These are phyloP conservation scores for Litoditis marina DNA, from an alignment of 2,888 invertebrate species.

Conservation along the genomic window DNA sequence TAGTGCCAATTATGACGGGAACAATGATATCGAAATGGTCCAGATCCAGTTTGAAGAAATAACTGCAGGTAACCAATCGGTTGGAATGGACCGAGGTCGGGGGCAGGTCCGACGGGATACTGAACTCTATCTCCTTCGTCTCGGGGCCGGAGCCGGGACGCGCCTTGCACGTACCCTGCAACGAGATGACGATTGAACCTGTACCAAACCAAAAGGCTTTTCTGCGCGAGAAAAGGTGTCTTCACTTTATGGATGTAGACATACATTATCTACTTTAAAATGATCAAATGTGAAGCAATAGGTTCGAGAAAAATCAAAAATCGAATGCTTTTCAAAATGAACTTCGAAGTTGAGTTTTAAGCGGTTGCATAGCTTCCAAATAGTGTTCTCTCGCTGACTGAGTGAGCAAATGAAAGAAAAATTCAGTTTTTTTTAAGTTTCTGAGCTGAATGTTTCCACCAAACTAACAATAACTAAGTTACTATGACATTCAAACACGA, in stretches of 20 bases:
- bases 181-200: neutral
- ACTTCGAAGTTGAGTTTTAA: no score
- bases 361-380: no score
- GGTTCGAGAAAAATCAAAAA: no score
- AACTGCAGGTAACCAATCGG: conserved; percentile 53
- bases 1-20: conserved; percentile 55
- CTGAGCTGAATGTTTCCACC: neutral
- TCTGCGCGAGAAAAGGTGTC: no score
- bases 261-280: no score
- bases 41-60: conserved; percentile 58
- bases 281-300: no score
- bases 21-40: conserved; percentile 58
- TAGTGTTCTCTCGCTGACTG: no score
- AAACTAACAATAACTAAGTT: no score
- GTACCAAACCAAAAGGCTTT: neutral
- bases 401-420: no score
- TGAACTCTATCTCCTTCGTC: conserved; percentile 54
- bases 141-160: conserved; percentile 49
- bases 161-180: conserved; percentile 56
- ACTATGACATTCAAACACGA: neutral
- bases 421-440: no score
- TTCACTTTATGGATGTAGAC: no score
- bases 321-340: no score
- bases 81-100: conserved; percentile 55
- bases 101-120: conserved; percentile 49